Percentiles rank a stretch among this genome's conserved stretches.
Evolutionary conservation across 2,797 vertebrate species (phyloP).

Genomic region (Xerus rutilus): DNA sequence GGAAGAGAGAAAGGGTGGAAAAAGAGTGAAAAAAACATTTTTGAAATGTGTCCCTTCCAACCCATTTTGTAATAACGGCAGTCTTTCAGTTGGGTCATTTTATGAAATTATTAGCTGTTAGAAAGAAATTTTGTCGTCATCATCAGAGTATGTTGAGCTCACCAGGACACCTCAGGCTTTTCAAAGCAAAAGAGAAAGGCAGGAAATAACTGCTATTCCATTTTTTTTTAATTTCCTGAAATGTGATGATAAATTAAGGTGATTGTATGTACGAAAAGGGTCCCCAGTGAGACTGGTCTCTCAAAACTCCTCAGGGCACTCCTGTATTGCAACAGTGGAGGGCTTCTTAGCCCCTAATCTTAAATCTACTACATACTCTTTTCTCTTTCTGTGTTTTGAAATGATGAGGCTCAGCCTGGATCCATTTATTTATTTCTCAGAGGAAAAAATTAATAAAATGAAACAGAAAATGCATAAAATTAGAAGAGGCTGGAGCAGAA

Average conservation of each 20-base stretch:
- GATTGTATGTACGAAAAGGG: neutral
- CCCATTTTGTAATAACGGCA: constrained; percentile 66
- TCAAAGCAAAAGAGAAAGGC: constrained; percentile 73
- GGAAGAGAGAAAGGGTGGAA: neutral
- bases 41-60: constrained; percentile 69
- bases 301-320: neutral
- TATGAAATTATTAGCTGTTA: constrained; percentile 80
- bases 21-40: constrained; percentile 17
- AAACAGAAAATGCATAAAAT: constrained; percentile 41
- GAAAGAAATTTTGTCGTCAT: constrained; percentile 66
- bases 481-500: neutral
- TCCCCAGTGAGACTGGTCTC: neutral
- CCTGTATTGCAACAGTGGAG: neutral
- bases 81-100: constrained; percentile 34
- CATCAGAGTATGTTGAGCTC: constrained; percentile 65
- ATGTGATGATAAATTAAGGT: constrained; percentile 72
- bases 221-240: constrained; percentile 63
- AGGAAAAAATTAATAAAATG: neutral
- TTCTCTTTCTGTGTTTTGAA: neutral
- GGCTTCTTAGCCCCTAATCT: neutral
- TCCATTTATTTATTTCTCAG: neutral
- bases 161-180: constrained; percentile 78
- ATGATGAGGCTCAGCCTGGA: neutral
- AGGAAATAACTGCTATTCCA: constrained; percentile 71
- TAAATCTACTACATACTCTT: neutral